Conservation (phyloP, 2,888 invertebrate genomes). For the Drosophila anomalata region DNA sequence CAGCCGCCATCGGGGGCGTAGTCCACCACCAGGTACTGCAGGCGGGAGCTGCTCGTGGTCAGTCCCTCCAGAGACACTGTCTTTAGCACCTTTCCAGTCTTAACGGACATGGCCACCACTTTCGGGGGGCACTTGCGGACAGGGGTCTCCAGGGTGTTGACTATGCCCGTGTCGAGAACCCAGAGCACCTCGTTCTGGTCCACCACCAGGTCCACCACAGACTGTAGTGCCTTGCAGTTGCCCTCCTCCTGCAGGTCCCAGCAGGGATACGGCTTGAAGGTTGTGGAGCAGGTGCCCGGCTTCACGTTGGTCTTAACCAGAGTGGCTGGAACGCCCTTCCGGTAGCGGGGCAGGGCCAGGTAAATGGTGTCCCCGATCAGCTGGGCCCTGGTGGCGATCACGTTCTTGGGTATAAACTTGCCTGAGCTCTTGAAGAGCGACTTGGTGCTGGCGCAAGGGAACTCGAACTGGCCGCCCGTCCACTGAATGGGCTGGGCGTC, state of each 20-base stretch:
- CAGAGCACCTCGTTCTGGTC: slow-evolving; percentile 88
- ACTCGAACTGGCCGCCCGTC: slow-evolving; percentile 84
- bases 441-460: slow-evolving; percentile 85
- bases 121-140: slow-evolving; percentile 88
- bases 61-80: slow-evolving; percentile 86
- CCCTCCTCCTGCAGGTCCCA: slow-evolving; percentile 87
- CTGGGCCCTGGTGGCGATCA: slow-evolving; percentile 87
- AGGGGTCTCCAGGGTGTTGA: slow-evolving; percentile 88
- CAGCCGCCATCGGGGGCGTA: slow-evolving; percentile 87
- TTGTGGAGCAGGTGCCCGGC: slow-evolving; percentile 84
- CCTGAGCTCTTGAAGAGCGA: slow-evolving; percentile 86
- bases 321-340: slow-evolving; percentile 88
- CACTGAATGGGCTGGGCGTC: slow-evolving; percentile 82
- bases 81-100: slow-evolving; percentile 87
- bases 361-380: slow-evolving; percentile 85
- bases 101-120: slow-evolving; percentile 87
- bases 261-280: slow-evolving; percentile 87
- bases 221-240: slow-evolving; percentile 88
- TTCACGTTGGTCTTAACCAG: slow-evolving; percentile 86
- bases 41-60: slow-evolving; percentile 86
- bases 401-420: slow-evolving; percentile 86
- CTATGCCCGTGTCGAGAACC: slow-evolving; percentile 89
- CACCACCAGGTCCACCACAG: slow-evolving; percentile 88
- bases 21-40: slow-evolving; percentile 89
- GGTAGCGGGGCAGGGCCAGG: slow-evolving; percentile 86